Evolutionary conservation across 2,888 invertebrate genomes (phyloP).

Genomic region (Tinea pellionella): DNA sequence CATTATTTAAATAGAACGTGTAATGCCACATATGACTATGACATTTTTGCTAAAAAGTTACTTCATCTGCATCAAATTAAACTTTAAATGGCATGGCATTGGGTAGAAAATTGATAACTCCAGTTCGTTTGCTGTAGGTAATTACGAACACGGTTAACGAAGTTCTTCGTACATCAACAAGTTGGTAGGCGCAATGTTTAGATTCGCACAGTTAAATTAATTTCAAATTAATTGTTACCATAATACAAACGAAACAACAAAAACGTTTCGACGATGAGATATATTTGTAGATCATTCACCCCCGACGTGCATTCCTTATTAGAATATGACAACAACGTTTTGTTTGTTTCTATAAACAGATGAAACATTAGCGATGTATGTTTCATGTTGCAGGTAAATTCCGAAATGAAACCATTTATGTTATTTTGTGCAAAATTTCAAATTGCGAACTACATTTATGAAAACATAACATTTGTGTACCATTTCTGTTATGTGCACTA

Average conservation of each 20-base stretch:
- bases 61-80: neutral
- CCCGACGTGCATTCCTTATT: conserved; percentile 3
- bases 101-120: neutral
- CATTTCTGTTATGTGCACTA: neutral
- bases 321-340: conserved; percentile 6
- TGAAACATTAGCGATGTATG: neutral
- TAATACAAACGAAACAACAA: neutral
- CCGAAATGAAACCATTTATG: neutral
- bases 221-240: neutral
- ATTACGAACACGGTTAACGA: neutral
- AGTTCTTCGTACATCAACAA: neutral
- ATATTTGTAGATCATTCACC: neutral
- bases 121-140: neutral
- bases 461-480: neutral
- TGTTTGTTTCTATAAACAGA: neutral
- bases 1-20: neutral
- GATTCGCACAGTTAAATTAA: neutral
- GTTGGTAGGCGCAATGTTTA: neutral
- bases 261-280: neutral
- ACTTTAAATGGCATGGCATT: neutral
- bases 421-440: conserved; percentile 1
- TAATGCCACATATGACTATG: too few species aligned
- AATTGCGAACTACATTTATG: neutral
- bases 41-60: too few species aligned
- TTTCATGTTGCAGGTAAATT: conserved; percentile 2